These are phyloP conservation scores for Origma solitaria DNA, from an alignment of 2,113 vertebrate genomes.

Conservation along the genomic window DNA sequence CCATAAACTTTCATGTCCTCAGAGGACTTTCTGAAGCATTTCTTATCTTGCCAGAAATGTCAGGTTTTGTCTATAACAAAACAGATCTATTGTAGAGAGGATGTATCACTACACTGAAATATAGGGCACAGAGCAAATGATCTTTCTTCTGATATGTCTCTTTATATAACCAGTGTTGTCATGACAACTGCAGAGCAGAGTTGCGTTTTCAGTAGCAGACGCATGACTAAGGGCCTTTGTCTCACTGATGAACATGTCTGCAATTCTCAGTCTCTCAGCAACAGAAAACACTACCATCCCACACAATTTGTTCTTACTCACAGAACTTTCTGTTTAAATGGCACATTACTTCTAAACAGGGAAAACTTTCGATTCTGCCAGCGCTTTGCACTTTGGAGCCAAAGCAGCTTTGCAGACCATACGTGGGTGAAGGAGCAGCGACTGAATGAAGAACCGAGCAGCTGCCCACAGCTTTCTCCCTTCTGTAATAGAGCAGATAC, in stretches of 20 bases:
- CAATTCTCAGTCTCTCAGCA: background rate
- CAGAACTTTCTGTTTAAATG: background rate
- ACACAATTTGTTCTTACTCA: background rate
- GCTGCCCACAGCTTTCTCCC: background rate
- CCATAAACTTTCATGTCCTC: background rate
- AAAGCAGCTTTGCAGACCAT: background rate
- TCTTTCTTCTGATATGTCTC: constrained; percentile 32
- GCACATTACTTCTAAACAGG: background rate
- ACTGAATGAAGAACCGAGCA: background rate
- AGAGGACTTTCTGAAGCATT: background rate
- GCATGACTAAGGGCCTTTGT: constrained; percentile 43
- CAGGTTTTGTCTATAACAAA: background rate
- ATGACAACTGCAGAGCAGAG: constrained; percentile 45
- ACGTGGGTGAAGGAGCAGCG: fast-evolving
- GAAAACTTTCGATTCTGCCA: background rate
- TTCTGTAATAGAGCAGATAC: background rate
- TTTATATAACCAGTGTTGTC: constrained; percentile 41
- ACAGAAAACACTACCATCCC: background rate
- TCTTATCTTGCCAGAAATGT: background rate
- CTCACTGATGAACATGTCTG: background rate
- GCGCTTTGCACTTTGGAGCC: background rate
- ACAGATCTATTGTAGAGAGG: background rate
- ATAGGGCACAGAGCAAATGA: constrained; percentile 11
- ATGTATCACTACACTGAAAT: background rate
- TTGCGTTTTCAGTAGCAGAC: background rate